A percentile compares a stretch with the other conserved stretches of the same genome.
Conservation (phyloP, 2,888 invertebrate species). For the Callyntrura guangdongensis region DNA sequence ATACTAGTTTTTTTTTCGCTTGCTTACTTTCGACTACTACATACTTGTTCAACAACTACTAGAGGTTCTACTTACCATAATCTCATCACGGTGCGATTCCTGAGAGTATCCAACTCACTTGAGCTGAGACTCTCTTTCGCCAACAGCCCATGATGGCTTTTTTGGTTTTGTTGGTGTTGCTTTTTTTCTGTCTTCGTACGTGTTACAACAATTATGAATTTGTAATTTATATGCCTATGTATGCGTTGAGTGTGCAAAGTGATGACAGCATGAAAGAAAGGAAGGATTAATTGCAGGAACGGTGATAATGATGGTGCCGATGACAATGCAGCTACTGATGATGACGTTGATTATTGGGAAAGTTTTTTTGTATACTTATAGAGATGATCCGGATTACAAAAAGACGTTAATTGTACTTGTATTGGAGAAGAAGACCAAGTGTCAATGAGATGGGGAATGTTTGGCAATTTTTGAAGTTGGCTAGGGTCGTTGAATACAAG, state of each 20-base stretch:
- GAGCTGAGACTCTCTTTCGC: constrained; percentile 83
- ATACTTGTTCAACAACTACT: not conserved
- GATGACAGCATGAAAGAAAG: not conserved
- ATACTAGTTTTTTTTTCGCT: not conserved
- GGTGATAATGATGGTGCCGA: not conserved
- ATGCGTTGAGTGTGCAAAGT: not conserved
- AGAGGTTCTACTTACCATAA: constrained; percentile 83
- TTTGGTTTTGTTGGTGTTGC: constrained; percentile 17
- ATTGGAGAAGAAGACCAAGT: no score
- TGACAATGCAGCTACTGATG: not conserved
- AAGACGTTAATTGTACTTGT: not conserved
- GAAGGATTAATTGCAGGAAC: not conserved
- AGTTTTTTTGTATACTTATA: not conserved
- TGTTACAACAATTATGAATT: constrained; percentile 21
- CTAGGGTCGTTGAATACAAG: no score
- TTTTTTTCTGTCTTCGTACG: constrained; percentile 41
- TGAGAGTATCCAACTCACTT: constrained; percentile 83
- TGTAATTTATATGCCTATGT: constrained; percentile 26
- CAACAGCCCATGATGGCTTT: constrained; percentile 80
- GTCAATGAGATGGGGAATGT: no score
- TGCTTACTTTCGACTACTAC: not conserved
- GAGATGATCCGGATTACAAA: not conserved
- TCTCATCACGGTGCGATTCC: constrained; percentile 84
- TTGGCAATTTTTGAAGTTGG: no score
- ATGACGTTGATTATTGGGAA: not conserved